Evolutionary conservation across 2,888 invertebrate genomes (phyloP).

Genomic region (Apotomis betuletana): DNA sequence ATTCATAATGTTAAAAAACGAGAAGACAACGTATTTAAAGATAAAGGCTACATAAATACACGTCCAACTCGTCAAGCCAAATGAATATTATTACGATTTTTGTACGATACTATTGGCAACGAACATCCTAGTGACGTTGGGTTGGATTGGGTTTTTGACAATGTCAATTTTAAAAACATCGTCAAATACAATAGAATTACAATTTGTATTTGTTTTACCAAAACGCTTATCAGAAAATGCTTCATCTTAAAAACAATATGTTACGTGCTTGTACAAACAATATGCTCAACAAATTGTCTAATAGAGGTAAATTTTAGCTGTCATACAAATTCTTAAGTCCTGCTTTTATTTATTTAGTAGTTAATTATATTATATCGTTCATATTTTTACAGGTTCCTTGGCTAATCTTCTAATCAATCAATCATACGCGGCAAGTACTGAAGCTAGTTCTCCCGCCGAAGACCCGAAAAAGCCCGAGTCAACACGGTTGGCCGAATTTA

Average conservation of each 20-base stretch:
- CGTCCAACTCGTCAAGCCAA: too few relatives aligned
- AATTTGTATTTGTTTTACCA: too few relatives aligned
- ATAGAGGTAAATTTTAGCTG: conserved; percentile 10
- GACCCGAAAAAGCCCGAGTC: conserved; percentile 61
- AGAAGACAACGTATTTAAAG: too few relatives aligned
- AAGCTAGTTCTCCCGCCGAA: conserved; percentile 43
- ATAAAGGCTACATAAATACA: too few relatives aligned
- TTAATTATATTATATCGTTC: too few relatives aligned
- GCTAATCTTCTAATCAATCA: conserved; percentile 46
- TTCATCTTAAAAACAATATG: conserved; percentile 11
- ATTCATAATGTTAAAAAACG: too few relatives aligned
- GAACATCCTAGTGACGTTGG: too few relatives aligned
- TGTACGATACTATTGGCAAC: too few relatives aligned
- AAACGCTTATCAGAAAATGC: background rate
- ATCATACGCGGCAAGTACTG: conserved; percentile 54
- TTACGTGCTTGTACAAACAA: conserved; percentile 8
- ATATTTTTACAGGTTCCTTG: conserved; percentile 35
- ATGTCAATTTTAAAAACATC: too few relatives aligned
- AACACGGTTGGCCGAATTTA: conserved; percentile 85
- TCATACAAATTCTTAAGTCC: too few relatives aligned
- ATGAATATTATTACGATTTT: too few relatives aligned
- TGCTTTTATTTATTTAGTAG: background rate
- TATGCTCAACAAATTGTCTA: conserved; percentile 26
- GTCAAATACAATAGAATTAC: background rate
- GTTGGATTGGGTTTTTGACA: too few relatives aligned